Conservation (phyloP, 1,140 invertebrate species). For the Aculops lycopersici region DNA sequence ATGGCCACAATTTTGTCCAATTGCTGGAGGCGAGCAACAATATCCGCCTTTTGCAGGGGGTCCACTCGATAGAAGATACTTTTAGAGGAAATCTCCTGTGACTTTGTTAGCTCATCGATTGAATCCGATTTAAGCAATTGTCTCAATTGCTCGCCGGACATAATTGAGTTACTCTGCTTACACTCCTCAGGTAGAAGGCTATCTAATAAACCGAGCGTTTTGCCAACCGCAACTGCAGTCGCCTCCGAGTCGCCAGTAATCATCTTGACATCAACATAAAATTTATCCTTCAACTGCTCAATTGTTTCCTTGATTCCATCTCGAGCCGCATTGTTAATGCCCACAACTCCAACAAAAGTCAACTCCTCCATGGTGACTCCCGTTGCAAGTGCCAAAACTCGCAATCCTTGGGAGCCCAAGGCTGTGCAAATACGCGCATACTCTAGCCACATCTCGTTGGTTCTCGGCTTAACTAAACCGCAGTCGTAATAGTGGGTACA, state of each 20-base stretch:
- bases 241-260: conserved; percentile 83
- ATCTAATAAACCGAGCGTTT: conserved; percentile 9
- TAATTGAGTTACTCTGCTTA: background rate
- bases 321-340: conserved; percentile 80
- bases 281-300: conserved; percentile 37
- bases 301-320: conserved; percentile 54
- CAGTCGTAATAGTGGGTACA: conserved; percentile 50
- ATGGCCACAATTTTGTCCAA: conserved; percentile 81
- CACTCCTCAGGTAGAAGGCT: too few relatives aligned
- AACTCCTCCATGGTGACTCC: conserved; percentile 45
- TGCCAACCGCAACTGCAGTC: conserved; percentile 71
- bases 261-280: conserved; percentile 77
- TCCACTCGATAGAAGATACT: conserved; percentile 85
- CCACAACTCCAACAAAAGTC: conserved; percentile 60
- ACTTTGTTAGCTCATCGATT: background rate
- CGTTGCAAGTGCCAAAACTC: conserved; percentile 57
- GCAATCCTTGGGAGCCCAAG: conserved; percentile 12
- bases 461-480: conserved; percentile 31
- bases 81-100: conserved; percentile 16
- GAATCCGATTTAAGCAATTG: background rate
- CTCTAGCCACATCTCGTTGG: too few relatives aligned
- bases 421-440: too few relatives aligned
- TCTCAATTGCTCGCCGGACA: background rate
- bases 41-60: conserved; percentile 76
- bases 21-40: conserved; percentile 61